These are phyloP conservation scores for Oncorhynchus clarkii DNA, from an alignment of 2,113 vertebrate genomes.

Conservation along the genomic window DNA sequence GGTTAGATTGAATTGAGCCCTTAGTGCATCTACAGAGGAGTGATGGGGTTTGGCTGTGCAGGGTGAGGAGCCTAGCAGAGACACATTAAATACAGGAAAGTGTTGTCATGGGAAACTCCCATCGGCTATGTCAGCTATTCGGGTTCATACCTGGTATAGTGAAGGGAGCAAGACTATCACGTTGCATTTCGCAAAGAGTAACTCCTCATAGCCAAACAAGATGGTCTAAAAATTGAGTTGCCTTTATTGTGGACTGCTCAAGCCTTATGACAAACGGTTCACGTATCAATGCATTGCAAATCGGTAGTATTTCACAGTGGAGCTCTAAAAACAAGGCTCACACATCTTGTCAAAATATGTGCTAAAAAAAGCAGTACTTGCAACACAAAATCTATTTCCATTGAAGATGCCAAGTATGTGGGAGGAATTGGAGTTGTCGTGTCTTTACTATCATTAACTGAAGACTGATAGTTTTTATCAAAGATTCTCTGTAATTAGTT, in stretches of 20 bases:
- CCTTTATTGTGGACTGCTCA: neutral
- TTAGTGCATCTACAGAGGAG: conserved; percentile 35
- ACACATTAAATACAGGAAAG: conserved; percentile 45
- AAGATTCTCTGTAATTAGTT: too few relatives aligned
- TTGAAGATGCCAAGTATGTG: neutral
- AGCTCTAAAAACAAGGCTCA: neutral
- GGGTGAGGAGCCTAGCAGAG: conserved; percentile 26
- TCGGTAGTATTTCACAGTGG: conserved; percentile 9
- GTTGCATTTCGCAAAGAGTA: conserved; percentile 41
- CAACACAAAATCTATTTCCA: conserved; percentile 5
- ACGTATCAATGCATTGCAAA: conserved; percentile 31
- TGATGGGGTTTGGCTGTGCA: conserved; percentile 55
- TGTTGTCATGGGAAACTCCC: conserved; percentile 62
- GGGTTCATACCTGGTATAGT: conserved; percentile 47
- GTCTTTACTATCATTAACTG: too few relatives aligned
- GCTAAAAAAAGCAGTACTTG: neutral
- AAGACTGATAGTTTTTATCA: too few relatives aligned
- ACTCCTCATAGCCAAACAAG: conserved; percentile 39
- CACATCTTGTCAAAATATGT: conserved; percentile 7
- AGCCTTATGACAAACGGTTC: neutral
- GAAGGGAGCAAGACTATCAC: conserved; percentile 38
- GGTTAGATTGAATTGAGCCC: too few relatives aligned
- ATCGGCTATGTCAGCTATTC: conserved; percentile 45
- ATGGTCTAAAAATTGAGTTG: conserved; percentile 10
- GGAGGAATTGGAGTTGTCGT: neutral